Base-by-base conservation (phyloP, 2,888 invertebrate species). In the Glaucopsyche alexis region DNA sequence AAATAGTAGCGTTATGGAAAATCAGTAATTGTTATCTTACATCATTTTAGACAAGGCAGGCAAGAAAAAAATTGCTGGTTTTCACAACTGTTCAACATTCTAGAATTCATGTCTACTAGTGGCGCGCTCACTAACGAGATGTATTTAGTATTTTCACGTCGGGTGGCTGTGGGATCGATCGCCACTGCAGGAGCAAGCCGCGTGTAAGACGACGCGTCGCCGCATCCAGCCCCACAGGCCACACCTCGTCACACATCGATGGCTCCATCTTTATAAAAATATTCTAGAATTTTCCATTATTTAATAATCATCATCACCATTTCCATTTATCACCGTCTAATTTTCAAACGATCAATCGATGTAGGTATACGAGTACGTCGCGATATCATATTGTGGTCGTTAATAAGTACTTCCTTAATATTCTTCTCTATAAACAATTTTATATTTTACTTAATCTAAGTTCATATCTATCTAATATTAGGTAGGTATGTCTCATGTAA, bases 131-230 rank as follows among this genome's bases (percentile, higher is more conserved):
- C 45, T 67, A 67, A 67, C 29, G 47, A 49, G 47, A 29, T 69
- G 42, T 67, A 67, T 67, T 67, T 45, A 66, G 11, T 66, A 19
- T 67, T 67, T 67, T 19, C 67, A 8, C 47, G 29, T 19, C 7
- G 45, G 19, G 67, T 9, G 60, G 60, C 19, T 19, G 38, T 13
- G 45, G 67, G 16, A 76, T 77, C 77, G 71, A 77, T 77, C 71
- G 47, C 60, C 73, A 60, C 74, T 76, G 74, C 76, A 75, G 74
- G 76, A 76, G 75, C 74, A 74, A 76, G 72, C 75, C 73, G 74
- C 52, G 75, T 74, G 77, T 74, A 73, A 73, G 74, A 49, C 16
- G 55, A 72, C 47, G 66, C 49, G 29, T 71, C 71, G 67, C 42
- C 67, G 69, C 9, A 47, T 14, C 47, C 47, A 13, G 49, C 69